Conservation (phyloP, 1,140 invertebrate species). For the Papilio polytes region DNA sequence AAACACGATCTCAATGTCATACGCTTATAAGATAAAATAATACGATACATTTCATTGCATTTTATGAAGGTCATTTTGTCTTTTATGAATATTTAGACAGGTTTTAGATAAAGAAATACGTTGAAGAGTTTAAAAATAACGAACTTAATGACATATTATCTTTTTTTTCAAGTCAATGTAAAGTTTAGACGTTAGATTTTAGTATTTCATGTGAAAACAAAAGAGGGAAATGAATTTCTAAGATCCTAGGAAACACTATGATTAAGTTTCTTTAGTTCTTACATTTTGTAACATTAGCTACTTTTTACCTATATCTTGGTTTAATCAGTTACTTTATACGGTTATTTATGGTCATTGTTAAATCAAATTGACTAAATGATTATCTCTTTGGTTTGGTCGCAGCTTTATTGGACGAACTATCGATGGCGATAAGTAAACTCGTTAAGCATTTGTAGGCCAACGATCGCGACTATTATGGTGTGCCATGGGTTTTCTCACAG, state of each 20-base stretch:
- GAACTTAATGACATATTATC: neutral
- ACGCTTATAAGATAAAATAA: conserved; percentile 23
- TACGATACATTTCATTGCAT: conserved; percentile 10
- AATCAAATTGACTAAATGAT: neutral
- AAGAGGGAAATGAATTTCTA: too few species aligned
- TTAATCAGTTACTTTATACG: neutral
- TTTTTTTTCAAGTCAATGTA: too few species aligned
- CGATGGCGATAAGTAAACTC: conserved; percentile 45
- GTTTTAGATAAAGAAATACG: neutral
- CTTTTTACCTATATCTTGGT: neutral
- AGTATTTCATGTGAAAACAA: too few species aligned
- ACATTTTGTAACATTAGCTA: neutral
- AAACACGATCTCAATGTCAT: conserved; percentile 21
- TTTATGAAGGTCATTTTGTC: conserved; percentile 11
- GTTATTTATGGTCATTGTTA: neutral
- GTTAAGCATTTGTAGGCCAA: conserved; percentile 51
- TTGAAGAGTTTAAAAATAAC: neutral
- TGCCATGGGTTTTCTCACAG: conserved; percentile 40
- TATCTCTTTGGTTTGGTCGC: conserved; percentile 12
- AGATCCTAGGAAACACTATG: neutral
- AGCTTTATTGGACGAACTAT: conserved; percentile 42
- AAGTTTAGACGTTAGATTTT: too few species aligned
- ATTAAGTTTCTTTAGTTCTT: neutral
- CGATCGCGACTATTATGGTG: conserved; percentile 45
- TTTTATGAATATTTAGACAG: neutral